A percentile compares a stretch with the other conserved stretches of the same genome.
phyloP scores from a whole-genome alignment of 35 echinoderm and acorn worm species.

The Holothuria glaberrima region DNA sequence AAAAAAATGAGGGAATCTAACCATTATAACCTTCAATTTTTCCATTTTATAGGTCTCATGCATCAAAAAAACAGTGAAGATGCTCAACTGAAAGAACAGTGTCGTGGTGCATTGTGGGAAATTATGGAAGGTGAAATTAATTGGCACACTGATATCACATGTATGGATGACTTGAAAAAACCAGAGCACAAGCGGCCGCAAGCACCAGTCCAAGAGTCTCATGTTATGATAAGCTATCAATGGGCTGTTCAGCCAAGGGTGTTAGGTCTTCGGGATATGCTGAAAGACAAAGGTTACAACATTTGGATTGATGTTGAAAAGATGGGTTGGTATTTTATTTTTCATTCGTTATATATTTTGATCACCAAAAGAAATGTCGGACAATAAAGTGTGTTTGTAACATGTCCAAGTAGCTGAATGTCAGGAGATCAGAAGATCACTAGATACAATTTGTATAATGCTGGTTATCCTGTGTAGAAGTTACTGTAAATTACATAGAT shows the following conservation, averaged over 20 bases:
- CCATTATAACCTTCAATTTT: too few relatives aligned
- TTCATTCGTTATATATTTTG: neutral
- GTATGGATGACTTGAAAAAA: neutral
- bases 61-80: constrained; percentile 11
- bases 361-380: too few relatives aligned
- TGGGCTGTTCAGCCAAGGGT: constrained; percentile 91
- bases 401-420: too few relatives aligned
- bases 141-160: neutral
- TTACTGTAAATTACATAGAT: too few relatives aligned
- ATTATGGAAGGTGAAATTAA: constrained; percentile 25
- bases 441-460: too few relatives aligned
- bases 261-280: constrained; percentile 70
- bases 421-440: too few relatives aligned
- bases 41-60: neutral
- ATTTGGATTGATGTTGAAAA: constrained; percentile 99
- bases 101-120: constrained; percentile 93
- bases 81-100: constrained; percentile 7
- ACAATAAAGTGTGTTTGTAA: too few relatives aligned
- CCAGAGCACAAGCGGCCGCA: neutral
- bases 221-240: constrained; percentile 99
- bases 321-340: constrained; percentile 71
- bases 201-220: neutral
- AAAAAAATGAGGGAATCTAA: too few relatives aligned
- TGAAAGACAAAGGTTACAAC: constrained; percentile 71
- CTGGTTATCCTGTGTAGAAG: too few relatives aligned